Conservation (phyloP, 30 jellyfish, hydroid and myxozoan species). For the Turritopsis rubra region DNA sequence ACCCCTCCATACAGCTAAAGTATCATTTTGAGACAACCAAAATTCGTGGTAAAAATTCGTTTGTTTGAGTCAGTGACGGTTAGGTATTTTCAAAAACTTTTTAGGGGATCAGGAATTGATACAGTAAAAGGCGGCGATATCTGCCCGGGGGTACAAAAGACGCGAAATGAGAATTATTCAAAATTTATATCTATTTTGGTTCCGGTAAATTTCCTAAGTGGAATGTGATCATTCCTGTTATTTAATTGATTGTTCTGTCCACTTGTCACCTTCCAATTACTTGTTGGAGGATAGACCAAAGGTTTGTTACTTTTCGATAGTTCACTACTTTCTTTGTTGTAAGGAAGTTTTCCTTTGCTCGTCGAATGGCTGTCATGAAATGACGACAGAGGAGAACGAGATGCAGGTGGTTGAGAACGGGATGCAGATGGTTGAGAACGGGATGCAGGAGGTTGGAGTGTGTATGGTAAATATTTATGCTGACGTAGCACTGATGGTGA, state of each 20-base stretch:
- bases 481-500: background rate
- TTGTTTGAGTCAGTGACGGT: too few relatives aligned
- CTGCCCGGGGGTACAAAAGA: too few relatives aligned
- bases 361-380: background rate
- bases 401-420: too few relatives aligned
- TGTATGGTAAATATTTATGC: background rate
- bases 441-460: background rate
- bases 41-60: too few relatives aligned
- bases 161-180: background rate
- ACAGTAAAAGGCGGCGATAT: too few relatives aligned
- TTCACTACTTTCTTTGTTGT: background rate
- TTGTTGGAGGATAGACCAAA: background rate
- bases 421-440: too few relatives aligned
- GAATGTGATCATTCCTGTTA: background rate
- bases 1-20: too few relatives aligned
- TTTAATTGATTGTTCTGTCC: background rate
- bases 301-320: background rate
- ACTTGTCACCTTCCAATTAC: background rate
- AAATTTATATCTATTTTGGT: slow-evolving; percentile 10
- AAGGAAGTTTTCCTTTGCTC: too few relatives aligned
- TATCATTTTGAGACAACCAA: too few relatives aligned
- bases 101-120: too few relatives aligned
- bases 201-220: background rate
- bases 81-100: too few relatives aligned
- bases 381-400: background rate